These are phyloP conservation scores for Thaumatotibia leucotreta DNA, from an alignment of 1,140 invertebrate genomes.

Conservation along the genomic window DNA sequence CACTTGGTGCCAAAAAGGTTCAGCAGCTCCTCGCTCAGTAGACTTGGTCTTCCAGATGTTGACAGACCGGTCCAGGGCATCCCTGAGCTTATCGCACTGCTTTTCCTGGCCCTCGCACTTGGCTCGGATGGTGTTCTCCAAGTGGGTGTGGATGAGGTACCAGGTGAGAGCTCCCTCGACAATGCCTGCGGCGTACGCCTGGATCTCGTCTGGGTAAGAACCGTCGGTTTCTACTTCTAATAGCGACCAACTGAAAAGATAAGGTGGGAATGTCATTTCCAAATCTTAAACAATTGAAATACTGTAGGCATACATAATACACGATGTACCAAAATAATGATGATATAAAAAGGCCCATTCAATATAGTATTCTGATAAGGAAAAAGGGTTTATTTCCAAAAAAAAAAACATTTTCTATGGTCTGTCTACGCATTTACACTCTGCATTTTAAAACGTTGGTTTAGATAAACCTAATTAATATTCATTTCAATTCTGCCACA, in stretches of 20 bases:
- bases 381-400: too few species aligned
- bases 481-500: neutral
- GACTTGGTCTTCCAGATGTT: conserved; percentile 79
- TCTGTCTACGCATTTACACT: too few species aligned
- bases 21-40: conserved; percentile 61
- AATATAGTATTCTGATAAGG: too few species aligned
- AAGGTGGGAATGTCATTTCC: neutral
- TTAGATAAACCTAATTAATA: neutral
- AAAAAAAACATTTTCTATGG: too few species aligned
- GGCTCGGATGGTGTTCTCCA: conserved; percentile 84
- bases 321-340: too few species aligned
- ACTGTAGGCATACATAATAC: too few species aligned
- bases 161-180: conserved; percentile 90
- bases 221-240: conserved; percentile 87
- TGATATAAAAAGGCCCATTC: too few species aligned
- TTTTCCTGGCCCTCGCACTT: conserved; percentile 83
- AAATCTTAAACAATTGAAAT: too few species aligned
- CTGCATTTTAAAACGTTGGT: too few species aligned
- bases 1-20: conserved; percentile 91
- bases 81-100: conserved; percentile 81
- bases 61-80: conserved; percentile 81
- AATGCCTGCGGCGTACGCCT: conserved; percentile 93
- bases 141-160: conserved; percentile 88
- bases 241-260: conserved; percentile 82
- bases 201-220: conserved; percentile 84